phyloP scores from a whole-genome alignment of 2,797 vertebrate species.

The Mycteria americana region DNA sequence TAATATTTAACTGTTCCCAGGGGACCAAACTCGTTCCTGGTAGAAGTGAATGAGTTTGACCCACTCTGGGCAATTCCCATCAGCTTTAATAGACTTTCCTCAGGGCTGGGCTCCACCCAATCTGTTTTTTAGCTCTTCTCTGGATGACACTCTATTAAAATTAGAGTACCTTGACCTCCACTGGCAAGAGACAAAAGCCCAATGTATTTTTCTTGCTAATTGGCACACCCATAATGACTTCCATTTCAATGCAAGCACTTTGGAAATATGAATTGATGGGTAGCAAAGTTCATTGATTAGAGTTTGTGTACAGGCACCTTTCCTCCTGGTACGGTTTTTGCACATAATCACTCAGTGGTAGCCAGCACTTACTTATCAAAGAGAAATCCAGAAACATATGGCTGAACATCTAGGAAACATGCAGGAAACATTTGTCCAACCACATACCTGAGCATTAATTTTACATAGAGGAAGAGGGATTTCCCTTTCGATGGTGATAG shows the following conservation, averaged over 20 bases:
- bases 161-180: conserved; percentile 17
- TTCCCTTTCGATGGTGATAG: conserved; percentile 60
- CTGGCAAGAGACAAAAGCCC: conserved; percentile 15
- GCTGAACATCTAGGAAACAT: neutral
- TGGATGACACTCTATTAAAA: conserved; percentile 13
- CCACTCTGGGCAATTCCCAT: conserved; percentile 11
- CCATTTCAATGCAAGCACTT: neutral
- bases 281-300: conserved; percentile 45
- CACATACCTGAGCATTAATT: conserved; percentile 48
- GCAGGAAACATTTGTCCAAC: conserved; percentile 32
- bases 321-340: neutral
- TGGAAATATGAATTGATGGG: conserved; percentile 27
- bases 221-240: conserved; percentile 9
- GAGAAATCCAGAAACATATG: neutral
- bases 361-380: neutral
- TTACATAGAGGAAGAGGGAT: conserved; percentile 53
- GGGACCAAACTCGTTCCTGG: neutral
- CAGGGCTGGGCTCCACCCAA: neutral
- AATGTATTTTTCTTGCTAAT: conserved; percentile 37
- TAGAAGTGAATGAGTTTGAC: conserved; percentile 30
- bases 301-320: conserved; percentile 1
- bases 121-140: conserved; percentile 8
- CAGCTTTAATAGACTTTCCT: conserved; percentile 20
- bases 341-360: neutral
- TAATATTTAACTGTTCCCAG: conserved; percentile 21